Base-by-base conservation (phyloP, 2,888 invertebrate species). In the Scaptomyza parva region DNA sequence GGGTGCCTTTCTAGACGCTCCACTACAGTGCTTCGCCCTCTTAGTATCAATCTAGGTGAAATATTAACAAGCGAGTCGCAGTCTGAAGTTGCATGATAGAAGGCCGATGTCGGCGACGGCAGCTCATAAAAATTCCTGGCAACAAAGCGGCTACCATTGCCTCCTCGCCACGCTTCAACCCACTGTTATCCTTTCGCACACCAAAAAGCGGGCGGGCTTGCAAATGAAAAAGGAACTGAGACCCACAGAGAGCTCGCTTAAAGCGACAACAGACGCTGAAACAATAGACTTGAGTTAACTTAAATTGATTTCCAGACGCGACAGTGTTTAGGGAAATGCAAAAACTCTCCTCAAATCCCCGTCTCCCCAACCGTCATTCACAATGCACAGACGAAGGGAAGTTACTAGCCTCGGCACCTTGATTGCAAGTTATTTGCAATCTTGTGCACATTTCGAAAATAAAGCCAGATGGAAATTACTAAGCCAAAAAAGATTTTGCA, bases 371-470 rank as follows among this genome's bases (percentile, higher is more conserved):
- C 30, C 18, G 37, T 3, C 17, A 2, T n/a, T 9, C 7, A n/a
- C 41, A 40, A 26, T 53, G 35, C 71, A 33, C 39, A 50, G 61
- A 58, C 61, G 37, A n/a, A 3, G 12, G 12, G 14, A 41, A 57
- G 63, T 48, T 22, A 44, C 35, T 53, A 35, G 47, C 43, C 37
- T 53, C 52, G 72, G 84, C 78, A 89, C 88, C 88, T 88, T 88
- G 89, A 88, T 89, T 87, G 86, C 88, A 83, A 88, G 85, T 88
- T 86, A 88, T 88, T 88, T 78, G 81, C 89, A 87, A 88, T 88
- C 86, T 86, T 70, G 83, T 79, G 78, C 70, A 83, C 76, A 78
- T 81, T 84, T 81, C 55, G 52, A 50, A 24, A 58, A 62, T 51
- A 52, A 41, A 61, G 44, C 57, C 39, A 44, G 22, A n/a, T 20